phyloP scores from a whole-genome alignment of 2,113 vertebrate species.

The Hoplias malabaricus region DNA sequence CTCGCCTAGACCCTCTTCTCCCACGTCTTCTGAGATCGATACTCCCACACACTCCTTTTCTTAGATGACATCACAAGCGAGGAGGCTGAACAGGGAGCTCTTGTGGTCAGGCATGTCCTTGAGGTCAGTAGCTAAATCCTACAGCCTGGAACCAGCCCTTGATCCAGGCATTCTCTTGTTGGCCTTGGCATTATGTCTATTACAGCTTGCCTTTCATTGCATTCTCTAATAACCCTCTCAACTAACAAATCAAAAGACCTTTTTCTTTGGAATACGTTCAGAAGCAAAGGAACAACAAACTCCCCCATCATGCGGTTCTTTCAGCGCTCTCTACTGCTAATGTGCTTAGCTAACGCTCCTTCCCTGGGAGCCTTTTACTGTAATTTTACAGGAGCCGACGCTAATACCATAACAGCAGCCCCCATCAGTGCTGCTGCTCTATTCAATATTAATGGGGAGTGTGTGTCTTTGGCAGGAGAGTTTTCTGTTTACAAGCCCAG shows the following conservation, averaged over 20 bases:
- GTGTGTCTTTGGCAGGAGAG: constrained; percentile 28
- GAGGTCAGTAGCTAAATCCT: constrained; percentile 36
- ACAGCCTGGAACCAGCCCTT: background rate
- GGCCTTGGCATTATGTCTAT: constrained; percentile 2
- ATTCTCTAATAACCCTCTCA: constrained; percentile 26
- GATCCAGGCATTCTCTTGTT: background rate
- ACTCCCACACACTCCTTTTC: constrained; percentile 30
- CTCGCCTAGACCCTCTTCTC: constrained; percentile 46
- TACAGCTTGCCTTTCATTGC: background rate
- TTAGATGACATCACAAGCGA: constrained; percentile 30
- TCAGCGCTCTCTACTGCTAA: constrained; percentile 14
- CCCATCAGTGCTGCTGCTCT: constrained; percentile 21
- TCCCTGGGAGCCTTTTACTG: constrained; percentile 41
- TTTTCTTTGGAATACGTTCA: background rate
- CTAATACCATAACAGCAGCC: constrained; percentile 40
- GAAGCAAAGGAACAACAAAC: background rate
- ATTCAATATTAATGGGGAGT: constrained; percentile 38
- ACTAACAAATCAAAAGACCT: constrained; percentile 21
- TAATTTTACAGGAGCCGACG: constrained; percentile 39
- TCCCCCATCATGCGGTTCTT: constrained; percentile 14
- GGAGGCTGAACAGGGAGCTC: constrained; percentile 19
- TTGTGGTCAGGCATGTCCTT: constrained; percentile 41
- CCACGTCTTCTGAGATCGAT: constrained; percentile 38
- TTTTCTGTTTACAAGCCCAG: constrained; percentile 37
- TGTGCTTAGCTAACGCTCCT: constrained; percentile 35